These are phyloP conservation scores for Chloropsis cyanopogon DNA, from an alignment of 2,113 vertebrate genomes.

Conservation along the genomic window DNA sequence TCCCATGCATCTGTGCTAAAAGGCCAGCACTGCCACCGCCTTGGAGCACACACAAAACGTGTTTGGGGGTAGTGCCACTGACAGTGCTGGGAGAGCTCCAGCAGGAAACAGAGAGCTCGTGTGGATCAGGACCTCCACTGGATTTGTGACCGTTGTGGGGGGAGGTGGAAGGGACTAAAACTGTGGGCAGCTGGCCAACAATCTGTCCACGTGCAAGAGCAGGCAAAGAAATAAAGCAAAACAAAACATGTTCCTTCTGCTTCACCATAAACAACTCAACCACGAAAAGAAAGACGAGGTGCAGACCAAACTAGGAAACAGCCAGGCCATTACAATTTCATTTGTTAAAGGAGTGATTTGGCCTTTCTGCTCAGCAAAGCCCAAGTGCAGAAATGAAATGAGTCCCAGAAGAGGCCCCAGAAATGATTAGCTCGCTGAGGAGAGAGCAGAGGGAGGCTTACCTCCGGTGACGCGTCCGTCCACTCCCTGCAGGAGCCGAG, in stretches of 20 bases:
- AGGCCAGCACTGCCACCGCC: not conserved
- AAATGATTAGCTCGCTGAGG: not conserved
- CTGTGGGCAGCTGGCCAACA: slow-evolving; percentile 25
- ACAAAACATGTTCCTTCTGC: slow-evolving; percentile 38
- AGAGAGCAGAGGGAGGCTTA: not conserved
- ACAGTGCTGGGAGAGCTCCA: not conserved
- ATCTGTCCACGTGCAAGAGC: slow-evolving; percentile 15
- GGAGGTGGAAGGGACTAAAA: not conserved
- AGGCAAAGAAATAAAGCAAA: slow-evolving; percentile 29
- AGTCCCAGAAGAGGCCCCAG: slow-evolving; percentile 31
- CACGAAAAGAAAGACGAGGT: not conserved
- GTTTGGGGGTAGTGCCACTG: not conserved
- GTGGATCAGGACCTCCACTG: not conserved
- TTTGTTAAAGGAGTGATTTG: not conserved
- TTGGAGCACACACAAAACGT: not conserved
- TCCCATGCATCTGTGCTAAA: slow-evolving; percentile 7
- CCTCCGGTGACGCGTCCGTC: accelerated
- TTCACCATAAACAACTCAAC: not conserved
- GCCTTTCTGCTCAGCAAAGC: slow-evolving; percentile 22
- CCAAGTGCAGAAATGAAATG: not conserved
- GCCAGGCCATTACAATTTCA: not conserved
- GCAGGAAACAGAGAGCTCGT: not conserved
- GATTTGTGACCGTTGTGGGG: not conserved
- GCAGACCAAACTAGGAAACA: not conserved
- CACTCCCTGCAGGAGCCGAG: not conserved